A percentile compares a stretch with the other conserved stretches of the same genome.
Evolutionary conservation across 2,888 invertebrate species (phyloP).

Genomic region (Syrphus vitripennis): DNA sequence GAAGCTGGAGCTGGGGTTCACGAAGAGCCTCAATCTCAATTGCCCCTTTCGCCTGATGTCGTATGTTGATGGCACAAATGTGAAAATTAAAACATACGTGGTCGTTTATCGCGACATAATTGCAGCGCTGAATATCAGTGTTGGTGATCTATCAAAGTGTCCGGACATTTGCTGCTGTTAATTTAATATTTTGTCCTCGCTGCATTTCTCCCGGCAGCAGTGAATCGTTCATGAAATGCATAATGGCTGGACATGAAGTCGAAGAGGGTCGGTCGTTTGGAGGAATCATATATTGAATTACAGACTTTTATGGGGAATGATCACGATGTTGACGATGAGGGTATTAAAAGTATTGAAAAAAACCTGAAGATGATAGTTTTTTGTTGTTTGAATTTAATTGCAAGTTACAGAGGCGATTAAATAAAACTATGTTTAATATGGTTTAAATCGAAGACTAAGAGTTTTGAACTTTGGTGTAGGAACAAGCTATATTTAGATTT

Average conservation of each 20-base stretch:
- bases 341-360: background rate
- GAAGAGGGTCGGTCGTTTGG: background rate
- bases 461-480: too few species aligned
- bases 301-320: background rate
- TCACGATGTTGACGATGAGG: background rate
- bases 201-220: background rate
- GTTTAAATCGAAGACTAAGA: too few species aligned
- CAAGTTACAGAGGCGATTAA: background rate
- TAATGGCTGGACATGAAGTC: background rate
- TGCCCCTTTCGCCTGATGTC: background rate
- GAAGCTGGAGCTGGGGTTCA: background rate
- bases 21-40: background rate
- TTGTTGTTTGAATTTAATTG: background rate
- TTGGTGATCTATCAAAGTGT: constrained; percentile 70
- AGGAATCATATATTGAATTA: constrained; percentile 27
- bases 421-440: background rate
- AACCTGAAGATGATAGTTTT: background rate
- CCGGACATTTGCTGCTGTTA: constrained; percentile 57
- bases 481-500: too few species aligned
- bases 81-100: constrained; percentile 70
- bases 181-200: constrained; percentile 51
- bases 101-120: constrained; percentile 71
- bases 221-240: background rate
- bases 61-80: constrained; percentile 26
- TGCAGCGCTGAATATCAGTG: constrained; percentile 69